Percentiles rank a stretch among this genome's conserved stretches.
These are phyloP conservation scores for Pemphredon lugubris DNA, from an alignment of 2,888 invertebrate species.

Conservation along the genomic window DNA sequence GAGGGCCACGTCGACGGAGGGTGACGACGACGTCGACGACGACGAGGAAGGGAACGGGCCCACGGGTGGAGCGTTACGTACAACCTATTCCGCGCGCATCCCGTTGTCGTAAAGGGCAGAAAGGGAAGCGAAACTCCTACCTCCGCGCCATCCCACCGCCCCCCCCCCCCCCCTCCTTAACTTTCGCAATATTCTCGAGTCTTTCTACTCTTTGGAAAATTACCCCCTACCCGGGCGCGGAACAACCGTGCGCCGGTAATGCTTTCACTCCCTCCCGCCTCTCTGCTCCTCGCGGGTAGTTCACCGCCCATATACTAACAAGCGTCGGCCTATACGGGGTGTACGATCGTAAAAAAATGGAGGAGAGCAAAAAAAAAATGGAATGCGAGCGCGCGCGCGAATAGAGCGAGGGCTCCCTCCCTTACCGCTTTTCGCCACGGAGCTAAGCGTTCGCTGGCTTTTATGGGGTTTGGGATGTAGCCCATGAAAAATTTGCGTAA, in stretches of 20 bases:
- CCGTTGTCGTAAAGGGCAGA: constrained; percentile 65
- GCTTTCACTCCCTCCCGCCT: constrained; percentile 45
- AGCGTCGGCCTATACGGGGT: constrained; percentile 29
- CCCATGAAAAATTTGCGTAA: constrained; percentile 55
- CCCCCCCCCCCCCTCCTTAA: constrained; percentile 40
- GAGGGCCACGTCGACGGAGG: background rate
- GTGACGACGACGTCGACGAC: constrained; percentile 2
- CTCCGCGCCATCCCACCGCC: constrained; percentile 7
- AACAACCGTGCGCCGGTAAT: constrained; percentile 53
- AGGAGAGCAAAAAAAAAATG: background rate
- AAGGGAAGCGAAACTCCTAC: constrained; percentile 50
- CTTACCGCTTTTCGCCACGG: constrained; percentile 17
- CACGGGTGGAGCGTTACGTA: constrained; percentile 31
- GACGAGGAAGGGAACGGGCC: constrained; percentile 16
- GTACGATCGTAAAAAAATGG: constrained; percentile 41
- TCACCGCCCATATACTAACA: constrained; percentile 35
- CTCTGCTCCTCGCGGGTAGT: constrained; percentile 21
- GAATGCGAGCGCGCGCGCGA: background rate
- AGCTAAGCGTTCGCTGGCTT: constrained; percentile 50
- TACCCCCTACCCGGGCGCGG: constrained; percentile 37
- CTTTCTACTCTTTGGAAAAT: constrained; percentile 69
- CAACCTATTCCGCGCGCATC: constrained; percentile 67
- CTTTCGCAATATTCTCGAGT: constrained; percentile 73
- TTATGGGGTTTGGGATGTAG: constrained; percentile 47
- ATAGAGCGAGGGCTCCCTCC: constrained; percentile 4